Percentiles rank a stretch among this genome's conserved stretches.
phyloP scores from a whole-genome alignment of 64 coral and sea anemone genomes.

The Montipora cactus region DNA sequence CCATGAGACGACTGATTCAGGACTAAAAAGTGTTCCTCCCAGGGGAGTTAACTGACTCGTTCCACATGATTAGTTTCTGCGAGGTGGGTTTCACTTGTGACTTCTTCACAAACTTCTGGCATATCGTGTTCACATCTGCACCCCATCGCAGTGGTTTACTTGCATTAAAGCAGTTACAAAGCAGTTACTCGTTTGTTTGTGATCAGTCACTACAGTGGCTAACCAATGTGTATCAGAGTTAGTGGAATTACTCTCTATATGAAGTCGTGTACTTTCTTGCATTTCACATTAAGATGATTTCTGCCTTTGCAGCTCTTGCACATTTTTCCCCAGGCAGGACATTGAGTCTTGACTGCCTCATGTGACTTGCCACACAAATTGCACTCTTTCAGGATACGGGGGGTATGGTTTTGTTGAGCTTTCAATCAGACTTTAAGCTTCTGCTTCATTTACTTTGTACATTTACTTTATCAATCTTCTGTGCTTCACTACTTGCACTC shows the following conservation, averaged over 20 bases:
- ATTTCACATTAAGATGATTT: conserved; percentile 36
- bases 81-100: conserved; percentile 26
- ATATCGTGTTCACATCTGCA: background rate
- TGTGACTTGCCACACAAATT: background rate
- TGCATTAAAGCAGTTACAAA: background rate
- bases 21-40: background rate
- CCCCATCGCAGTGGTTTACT: conserved; percentile 17
- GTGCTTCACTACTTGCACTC: conserved; percentile 28
- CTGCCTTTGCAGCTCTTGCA: conserved; percentile 34
- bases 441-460: background rate
- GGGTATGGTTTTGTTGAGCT: conserved; percentile 8
- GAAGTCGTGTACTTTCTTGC: conserved; percentile 21
- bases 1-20: background rate
- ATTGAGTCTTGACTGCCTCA: conserved; percentile 11
- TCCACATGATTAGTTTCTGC: conserved; percentile 33
- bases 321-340: conserved; percentile 1
- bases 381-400: background rate
- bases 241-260: background rate
- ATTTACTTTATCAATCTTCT: conserved; percentile 35
- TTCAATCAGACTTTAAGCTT: background rate
- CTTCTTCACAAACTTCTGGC: background rate
- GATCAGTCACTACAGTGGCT: background rate
- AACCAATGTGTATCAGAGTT: conserved; percentile 12
- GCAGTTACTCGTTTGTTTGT: conserved; percentile 10
- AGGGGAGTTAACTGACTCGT: background rate